Evolutionary conservation across 2,888 invertebrate species (phyloP), one percentile per base, ranked within the genome.

Genomic region (Euzophera pinguis): DNA sequence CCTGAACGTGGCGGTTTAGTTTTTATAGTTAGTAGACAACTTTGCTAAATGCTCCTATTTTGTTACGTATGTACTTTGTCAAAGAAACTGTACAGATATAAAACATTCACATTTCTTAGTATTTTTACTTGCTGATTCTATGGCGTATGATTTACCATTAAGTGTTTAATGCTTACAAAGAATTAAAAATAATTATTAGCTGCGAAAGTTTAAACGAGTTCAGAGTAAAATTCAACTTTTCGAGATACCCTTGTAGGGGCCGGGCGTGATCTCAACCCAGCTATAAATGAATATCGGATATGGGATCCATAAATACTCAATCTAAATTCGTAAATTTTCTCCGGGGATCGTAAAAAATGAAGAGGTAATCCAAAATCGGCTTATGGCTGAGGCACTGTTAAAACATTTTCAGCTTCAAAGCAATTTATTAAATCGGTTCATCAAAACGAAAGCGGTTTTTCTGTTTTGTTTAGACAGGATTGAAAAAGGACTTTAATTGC

Each of bases 301-400:
- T 78, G 74, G 73, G 78, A 79, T 79, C 78, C 78, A 82, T 84
- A 83, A 83, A 84, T 81, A 84, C 80, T 79, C 77, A 81, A 81
- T 82, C 75, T 81, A 83, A 84, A 84, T 83, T 81, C 78, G 78
- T 78, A 76, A 79, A 79, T 81, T 79, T 81, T 81, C 74, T 71
- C 67, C 63, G 68, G 70, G 70, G 67, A 71, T 75, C 75, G 74
- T 76, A 80, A 72, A 83, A 83, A 79, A 77, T 76, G 71, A 77
- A 78, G 74, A 75, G 75, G 71, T 77, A 75, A 78, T 78, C 73
- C 72, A 71, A 75, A 79, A 79, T 76, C 75, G 75, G 80, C 78
- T 83, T 73, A 79, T 68, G 68, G 67, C 57, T 64, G 68, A 68
- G 67, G 69, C 70, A 75, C 65, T 69, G 71, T 71, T 75, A 72